Evolutionary conservation across 2,888 invertebrate genomes (phyloP).

Genomic region (Ophion slaviceki): DNA sequence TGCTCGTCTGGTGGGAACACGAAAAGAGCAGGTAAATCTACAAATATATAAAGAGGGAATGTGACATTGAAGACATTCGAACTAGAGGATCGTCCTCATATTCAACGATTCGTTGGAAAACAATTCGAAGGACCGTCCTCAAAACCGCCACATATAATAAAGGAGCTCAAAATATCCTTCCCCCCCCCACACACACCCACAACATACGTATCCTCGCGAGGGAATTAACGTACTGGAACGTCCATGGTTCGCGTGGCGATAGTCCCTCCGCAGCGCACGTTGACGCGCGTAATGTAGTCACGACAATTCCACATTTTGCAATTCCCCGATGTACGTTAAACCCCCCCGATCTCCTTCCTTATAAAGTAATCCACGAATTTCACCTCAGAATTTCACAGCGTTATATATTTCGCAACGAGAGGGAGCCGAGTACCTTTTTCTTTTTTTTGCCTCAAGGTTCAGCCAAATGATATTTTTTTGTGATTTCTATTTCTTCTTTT

Average conservation of each 20-base stretch:
- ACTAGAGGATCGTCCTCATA: no score
- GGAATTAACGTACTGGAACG: conserved; percentile 61
- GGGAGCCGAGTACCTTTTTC: conserved; percentile 7
- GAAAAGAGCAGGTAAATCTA: neutral
- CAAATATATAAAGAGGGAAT: neutral
- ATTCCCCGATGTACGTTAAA: conserved; percentile 18
- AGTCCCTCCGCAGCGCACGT: conserved; percentile 14
- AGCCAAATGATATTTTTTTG: conserved; percentile 11
- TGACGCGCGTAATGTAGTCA: conserved; percentile 53
- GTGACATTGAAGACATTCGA: no score
- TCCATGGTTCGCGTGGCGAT: neutral
- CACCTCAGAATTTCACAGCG: conserved; percentile 20
- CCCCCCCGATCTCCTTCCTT: conserved; percentile 14
- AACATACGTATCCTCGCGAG: neutral
- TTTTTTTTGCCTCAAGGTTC: conserved; percentile 4
- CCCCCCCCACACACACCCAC: no score
- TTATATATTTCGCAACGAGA: conserved; percentile 41
- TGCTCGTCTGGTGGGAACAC: neutral
- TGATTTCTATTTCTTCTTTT: neutral
- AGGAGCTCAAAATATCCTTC: no score
- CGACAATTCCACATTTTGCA: conserved; percentile 53
- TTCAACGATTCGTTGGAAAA: no score
- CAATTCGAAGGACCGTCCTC: no score
- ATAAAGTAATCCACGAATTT: conserved; percentile 54
- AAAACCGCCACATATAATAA: no score